These are phyloP conservation scores for Umimayanthus kanabou DNA, from an alignment of 92 coral and sea anemone genomes.

Conservation along the genomic window DNA sequence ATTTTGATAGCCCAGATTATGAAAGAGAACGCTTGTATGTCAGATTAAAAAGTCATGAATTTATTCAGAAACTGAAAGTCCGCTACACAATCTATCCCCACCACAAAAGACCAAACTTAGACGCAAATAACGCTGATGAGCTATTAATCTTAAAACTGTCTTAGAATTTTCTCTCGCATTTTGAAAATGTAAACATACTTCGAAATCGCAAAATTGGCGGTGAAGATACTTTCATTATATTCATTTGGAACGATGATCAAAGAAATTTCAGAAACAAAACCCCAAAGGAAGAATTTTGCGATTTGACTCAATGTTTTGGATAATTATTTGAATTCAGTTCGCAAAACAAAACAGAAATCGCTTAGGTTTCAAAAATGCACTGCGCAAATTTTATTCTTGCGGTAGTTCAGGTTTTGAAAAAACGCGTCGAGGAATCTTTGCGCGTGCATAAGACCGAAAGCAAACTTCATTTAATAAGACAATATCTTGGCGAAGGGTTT, in stretches of 20 bases:
- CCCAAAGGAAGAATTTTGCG: background rate
- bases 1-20: background rate
- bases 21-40: too few species aligned
- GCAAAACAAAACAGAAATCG: conserved; percentile 1
- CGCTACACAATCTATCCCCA: background rate
- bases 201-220: conserved; percentile 1
- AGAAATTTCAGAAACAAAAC: background rate
- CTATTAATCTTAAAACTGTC: conserved; percentile 18
- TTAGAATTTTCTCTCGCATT: background rate
- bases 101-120: conserved; percentile 18
- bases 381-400: background rate
- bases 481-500: background rate
- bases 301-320: conserved; percentile 5
- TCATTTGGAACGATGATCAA: background rate
- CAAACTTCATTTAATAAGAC: background rate
- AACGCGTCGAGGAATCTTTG: background rate
- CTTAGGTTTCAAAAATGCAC: background rate
- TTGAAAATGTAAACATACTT: conserved; percentile 11
- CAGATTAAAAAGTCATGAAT: background rate
- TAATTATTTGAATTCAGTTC: background rate
- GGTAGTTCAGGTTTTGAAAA: background rate
- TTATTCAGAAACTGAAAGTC: conserved; percentile 1
- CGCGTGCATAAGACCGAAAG: background rate
- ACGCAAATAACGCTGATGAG: background rate
- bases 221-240: background rate